Evolutionary conservation across 2,113 vertebrate genomes (phyloP).

Genomic region (Lipotes vexillifer): DNA sequence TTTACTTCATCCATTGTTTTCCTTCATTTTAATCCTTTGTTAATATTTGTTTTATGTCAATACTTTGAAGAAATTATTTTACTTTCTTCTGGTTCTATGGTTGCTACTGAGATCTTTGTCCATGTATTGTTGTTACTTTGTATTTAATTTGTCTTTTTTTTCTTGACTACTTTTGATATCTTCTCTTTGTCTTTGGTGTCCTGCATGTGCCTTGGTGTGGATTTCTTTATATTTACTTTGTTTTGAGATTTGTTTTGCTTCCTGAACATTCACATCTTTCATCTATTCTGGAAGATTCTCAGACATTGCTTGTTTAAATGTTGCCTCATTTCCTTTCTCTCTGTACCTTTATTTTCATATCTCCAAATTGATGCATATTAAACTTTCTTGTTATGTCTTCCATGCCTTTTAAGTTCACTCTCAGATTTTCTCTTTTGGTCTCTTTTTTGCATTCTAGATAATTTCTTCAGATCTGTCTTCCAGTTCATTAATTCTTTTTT

Average conservation of each 20-base stretch:
- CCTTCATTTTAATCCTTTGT: neutral
- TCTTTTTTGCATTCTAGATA: neutral
- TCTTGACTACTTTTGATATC: neutral
- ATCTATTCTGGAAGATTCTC: neutral
- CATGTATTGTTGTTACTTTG: neutral
- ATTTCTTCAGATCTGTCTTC: neutral
- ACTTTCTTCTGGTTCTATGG: neutral
- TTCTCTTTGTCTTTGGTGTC: neutral
- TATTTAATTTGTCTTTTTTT: neutral
- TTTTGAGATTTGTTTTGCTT: slow-evolving; percentile 27
- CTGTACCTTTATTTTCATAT: neutral
- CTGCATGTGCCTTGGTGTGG: neutral
- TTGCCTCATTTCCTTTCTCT: neutral
- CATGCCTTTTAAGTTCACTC: neutral
- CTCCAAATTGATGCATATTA: neutral
- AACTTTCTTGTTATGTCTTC: neutral
- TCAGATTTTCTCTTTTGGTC: neutral
- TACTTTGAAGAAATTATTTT: slow-evolving; percentile 33
- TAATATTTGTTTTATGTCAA: neutral
- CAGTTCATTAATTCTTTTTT: neutral
- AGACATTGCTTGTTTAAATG: neutral
- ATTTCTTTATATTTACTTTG: neutral
- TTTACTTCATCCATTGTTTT: neutral
- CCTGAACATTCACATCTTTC: neutral
- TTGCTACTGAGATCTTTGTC: neutral